Conservation (phyloP, 2,888 invertebrate species). For the Smittia aterrima region DNA sequence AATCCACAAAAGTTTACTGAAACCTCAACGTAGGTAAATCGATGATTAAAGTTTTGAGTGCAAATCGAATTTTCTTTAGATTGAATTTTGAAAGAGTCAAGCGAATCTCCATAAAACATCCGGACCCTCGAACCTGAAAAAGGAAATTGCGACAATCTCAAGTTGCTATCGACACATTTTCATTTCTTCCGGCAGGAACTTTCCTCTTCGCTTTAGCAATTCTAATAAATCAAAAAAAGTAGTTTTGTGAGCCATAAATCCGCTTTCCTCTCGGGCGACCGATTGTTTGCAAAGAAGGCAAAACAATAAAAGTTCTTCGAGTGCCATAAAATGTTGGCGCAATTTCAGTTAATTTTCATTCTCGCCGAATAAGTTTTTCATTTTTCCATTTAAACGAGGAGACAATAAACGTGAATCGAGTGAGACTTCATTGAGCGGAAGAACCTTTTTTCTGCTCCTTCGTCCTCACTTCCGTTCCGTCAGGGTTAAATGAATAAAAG, state of each 20-base stretch:
- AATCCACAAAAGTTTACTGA: no score
- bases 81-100: no score
- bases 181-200: not conserved
- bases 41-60: no score
- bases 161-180: not conserved
- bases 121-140: not conserved
- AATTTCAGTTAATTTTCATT: constrained; percentile 5
- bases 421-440: not conserved
- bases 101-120: not conserved
- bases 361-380: not conserved
- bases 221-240: not conserved
- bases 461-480: not conserved
- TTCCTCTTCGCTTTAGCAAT: not conserved
- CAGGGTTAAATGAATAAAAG: not conserved
- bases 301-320: constrained; percentile 1
- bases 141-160: not conserved
- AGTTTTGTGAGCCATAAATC: not conserved
- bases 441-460: not conserved
- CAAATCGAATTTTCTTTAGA: no score
- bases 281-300: not conserved
- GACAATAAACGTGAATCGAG: not conserved
- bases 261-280: not conserved
- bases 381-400: not conserved
- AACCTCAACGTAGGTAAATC: no score
- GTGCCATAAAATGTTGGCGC: constrained; percentile 1